phyloP scores from a whole-genome alignment of 2,888 invertebrate species.

The Drosophila seclusa region DNA sequence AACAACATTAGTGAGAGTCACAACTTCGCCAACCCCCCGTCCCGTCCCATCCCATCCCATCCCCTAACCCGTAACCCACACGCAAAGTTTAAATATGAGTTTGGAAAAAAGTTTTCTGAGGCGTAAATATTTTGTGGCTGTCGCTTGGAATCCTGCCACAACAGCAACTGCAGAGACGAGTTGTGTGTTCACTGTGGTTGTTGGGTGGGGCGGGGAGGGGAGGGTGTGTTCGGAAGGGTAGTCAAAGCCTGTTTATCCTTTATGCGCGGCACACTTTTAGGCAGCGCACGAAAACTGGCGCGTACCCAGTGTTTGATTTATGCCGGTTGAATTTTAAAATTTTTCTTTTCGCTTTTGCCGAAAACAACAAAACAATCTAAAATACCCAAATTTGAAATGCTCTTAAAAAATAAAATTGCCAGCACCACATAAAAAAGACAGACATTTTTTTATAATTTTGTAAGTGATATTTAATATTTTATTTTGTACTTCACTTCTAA shows the following conservation, averaged over 20 bases:
- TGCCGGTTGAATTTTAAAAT: conserved; percentile 81
- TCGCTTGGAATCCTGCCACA: conserved; percentile 31
- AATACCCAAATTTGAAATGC: conserved; percentile 1
- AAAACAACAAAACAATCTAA: conserved; percentile 8
- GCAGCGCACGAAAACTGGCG: conserved; percentile 69
- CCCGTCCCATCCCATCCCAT: background rate
- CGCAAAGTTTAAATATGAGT: conserved; percentile 77
- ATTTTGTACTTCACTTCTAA: background rate
- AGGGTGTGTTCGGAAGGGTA: background rate
- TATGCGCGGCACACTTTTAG: conserved; percentile 67
- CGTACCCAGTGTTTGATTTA: conserved; percentile 74
- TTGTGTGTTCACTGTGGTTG: background rate
- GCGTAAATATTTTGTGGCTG: conserved; percentile 79
- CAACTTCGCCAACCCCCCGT: background rate
- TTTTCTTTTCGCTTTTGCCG: conserved; percentile 28
- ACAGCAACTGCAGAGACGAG: conserved; percentile 3
- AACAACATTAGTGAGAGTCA: conserved; percentile 43
- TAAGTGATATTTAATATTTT: background rate
- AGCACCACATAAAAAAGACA: background rate
- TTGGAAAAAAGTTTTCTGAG: conserved; percentile 74
- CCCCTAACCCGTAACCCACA: conserved; percentile 16
- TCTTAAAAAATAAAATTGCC: background rate
- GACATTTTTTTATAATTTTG: background rate
- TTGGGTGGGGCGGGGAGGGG: background rate
- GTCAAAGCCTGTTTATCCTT: conserved; percentile 66